Percentiles rank a stretch among this genome's conserved stretches.
Conservation (phyloP, 1,140 invertebrate genomes). For the Papilio helenus region DNA sequence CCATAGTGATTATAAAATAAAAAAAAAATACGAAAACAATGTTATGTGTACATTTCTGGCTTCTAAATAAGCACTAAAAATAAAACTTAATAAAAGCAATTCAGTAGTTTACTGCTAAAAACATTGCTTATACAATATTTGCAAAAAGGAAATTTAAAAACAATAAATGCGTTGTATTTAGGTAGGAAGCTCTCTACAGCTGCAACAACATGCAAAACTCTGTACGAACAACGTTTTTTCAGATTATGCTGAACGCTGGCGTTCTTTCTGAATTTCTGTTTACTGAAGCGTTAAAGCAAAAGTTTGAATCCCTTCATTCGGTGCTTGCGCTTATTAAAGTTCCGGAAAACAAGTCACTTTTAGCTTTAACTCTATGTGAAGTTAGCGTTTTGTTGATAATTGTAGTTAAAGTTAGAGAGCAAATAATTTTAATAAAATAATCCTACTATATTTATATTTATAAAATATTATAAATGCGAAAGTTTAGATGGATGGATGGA, state of each 20-base stretch:
- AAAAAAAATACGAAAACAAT: too few species aligned
- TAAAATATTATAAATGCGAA: too few species aligned
- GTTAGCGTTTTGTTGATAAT: not conserved
- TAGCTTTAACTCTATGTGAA: not conserved
- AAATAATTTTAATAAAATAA: not conserved
- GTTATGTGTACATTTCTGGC: too few species aligned
- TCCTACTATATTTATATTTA: too few species aligned
- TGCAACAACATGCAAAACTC: constrained; percentile 3
- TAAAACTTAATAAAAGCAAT: not conserved
- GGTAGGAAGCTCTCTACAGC: not conserved
- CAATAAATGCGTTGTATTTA: not conserved
- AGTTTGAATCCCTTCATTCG: constrained; percentile 32
- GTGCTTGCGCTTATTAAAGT: constrained; percentile 31
- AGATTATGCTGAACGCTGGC: not conserved
- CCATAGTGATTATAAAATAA: too few species aligned
- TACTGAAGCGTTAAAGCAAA: constrained; percentile 26
- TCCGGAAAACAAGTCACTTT: constrained; percentile 8
- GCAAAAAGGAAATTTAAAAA: not conserved
- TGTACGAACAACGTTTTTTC: constrained; percentile 12
- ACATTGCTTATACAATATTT: not conserved
- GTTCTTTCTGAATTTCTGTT: constrained; percentile 32
- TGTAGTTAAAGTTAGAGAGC: not conserved
- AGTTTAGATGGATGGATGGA: too few species aligned
- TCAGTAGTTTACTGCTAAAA: not conserved
- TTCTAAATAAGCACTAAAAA: not conserved